Evolutionary conservation across 2,888 invertebrate genomes (phyloP).

Genomic region (Chrysolina oricalcia): DNA sequence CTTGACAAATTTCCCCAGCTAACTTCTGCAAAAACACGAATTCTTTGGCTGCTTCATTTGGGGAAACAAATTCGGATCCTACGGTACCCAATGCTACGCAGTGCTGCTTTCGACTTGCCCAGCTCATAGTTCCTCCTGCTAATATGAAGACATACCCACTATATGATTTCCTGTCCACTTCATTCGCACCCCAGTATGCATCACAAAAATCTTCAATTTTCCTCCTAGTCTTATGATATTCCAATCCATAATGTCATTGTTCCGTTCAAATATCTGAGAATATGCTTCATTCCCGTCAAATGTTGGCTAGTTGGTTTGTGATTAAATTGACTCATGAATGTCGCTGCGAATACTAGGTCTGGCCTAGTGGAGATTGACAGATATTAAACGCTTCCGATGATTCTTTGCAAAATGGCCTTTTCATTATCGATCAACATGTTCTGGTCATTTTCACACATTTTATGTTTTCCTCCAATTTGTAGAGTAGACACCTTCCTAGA

Average conservation of each 20-base stretch:
- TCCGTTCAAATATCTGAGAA: conserved; percentile 17
- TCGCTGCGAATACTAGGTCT: neutral
- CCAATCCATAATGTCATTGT: conserved; percentile 5
- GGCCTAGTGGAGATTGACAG: too few species aligned
- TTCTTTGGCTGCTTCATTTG: neutral
- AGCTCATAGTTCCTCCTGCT: neutral
- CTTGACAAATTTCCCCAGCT: neutral
- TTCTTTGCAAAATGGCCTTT: neutral
- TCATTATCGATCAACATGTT: neutral
- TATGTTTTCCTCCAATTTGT: neutral
- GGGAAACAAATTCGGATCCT: neutral
- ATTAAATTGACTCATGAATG: conserved; percentile 17
- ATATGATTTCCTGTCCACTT: neutral
- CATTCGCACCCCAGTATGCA: conserved; percentile 20
- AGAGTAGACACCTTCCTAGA: neutral
- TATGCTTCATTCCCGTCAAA: neutral
- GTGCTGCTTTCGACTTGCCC: neutral
- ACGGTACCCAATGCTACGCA: neutral
- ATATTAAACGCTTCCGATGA: neutral
- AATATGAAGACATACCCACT: neutral
- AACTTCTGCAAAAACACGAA: neutral
- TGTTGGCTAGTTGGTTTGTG: neutral
- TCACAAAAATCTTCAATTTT: neutral
- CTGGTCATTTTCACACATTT: neutral
- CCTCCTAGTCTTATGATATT: neutral